Evolutionary conservation across 2,888 invertebrate species (phyloP).

Genomic region (Eledona agricola): DNA sequence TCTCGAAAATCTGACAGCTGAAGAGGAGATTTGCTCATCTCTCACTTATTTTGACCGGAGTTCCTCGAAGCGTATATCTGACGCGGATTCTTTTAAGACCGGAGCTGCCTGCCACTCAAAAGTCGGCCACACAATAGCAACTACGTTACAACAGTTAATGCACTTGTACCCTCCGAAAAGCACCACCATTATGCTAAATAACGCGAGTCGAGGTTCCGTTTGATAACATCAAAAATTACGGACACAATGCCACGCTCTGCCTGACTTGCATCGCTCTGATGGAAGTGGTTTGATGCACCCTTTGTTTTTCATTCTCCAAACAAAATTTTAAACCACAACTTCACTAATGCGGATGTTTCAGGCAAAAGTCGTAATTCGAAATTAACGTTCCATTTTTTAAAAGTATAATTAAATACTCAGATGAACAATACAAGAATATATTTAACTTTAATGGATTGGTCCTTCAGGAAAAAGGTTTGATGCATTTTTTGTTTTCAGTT

Average conservation of each 20-base stretch:
- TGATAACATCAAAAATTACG: slow-evolving; percentile 41
- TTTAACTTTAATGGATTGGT: too few relatives aligned
- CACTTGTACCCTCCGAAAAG: slow-evolving; percentile 41
- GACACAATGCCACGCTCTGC: slow-evolving; percentile 33
- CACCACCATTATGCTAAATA: slow-evolving; percentile 40
- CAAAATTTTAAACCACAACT: too few relatives aligned
- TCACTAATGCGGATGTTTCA: too few relatives aligned
- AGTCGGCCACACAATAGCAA: slow-evolving; percentile 44
- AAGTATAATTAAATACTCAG: too few relatives aligned
- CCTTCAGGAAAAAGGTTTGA: too few relatives aligned
- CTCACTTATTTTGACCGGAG: slow-evolving; percentile 46
- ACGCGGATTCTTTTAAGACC: slow-evolving; percentile 38
- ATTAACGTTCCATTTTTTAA: too few relatives aligned
- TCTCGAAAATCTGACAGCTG: slow-evolving; percentile 49
- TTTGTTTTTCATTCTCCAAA: too few relatives aligned
- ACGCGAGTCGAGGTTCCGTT: slow-evolving; percentile 36
- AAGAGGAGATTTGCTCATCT: slow-evolving; percentile 47
- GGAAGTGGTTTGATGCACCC: too few relatives aligned
- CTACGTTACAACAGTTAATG: slow-evolving; percentile 44
- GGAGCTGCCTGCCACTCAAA: slow-evolving; percentile 45
- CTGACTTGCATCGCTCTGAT: slow-evolving; percentile 20
- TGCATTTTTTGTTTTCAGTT: too few relatives aligned
- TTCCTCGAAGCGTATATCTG: slow-evolving; percentile 37
- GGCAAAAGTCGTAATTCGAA: too few relatives aligned
- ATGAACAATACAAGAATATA: too few relatives aligned